Percentiles rank a stretch among this genome's conserved stretches.
These are phyloP conservation scores for Microtus pennsylvanicus DNA, from an alignment of 2,113 vertebrate species.

Conservation along the genomic window DNA sequence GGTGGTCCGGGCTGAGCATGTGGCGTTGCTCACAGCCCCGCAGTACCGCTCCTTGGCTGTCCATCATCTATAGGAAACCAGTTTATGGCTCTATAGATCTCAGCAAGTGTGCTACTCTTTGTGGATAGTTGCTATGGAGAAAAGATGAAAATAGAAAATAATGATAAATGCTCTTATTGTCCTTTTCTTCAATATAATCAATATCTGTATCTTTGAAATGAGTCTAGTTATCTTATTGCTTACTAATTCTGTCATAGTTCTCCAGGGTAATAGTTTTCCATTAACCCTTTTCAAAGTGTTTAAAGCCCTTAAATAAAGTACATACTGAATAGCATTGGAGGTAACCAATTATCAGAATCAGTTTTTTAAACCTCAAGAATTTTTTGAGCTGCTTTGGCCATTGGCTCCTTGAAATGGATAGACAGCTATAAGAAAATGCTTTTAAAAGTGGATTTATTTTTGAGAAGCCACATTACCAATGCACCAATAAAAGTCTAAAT, in stretches of 20 bases:
- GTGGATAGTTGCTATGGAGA: neutral
- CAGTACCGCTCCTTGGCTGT: slow-evolving; percentile 76
- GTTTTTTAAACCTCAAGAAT: slow-evolving; percentile 9
- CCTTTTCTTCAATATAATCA: neutral
- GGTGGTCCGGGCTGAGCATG: slow-evolving; percentile 74
- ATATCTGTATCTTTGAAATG: slow-evolving; percentile 15
- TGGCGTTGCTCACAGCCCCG: slow-evolving; percentile 78
- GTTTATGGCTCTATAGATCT: slow-evolving; percentile 74
- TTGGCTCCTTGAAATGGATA: neutral
- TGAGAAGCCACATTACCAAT: slow-evolving; percentile 13
- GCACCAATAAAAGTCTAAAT: neutral
- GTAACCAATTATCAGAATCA: neutral
- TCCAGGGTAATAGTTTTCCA: slow-evolving; percentile 8
- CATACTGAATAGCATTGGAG: neutral
- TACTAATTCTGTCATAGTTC: neutral
- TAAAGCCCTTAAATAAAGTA: slow-evolving; percentile 32
- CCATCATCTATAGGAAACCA: slow-evolving; percentile 76
- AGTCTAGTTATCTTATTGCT: neutral
- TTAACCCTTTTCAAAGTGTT: slow-evolving; percentile 20
- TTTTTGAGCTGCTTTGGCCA: neutral
- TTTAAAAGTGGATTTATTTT: neutral
- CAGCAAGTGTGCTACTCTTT: slow-evolving; percentile 40
- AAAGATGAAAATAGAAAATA: slow-evolving; percentile 27
- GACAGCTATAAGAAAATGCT: neutral
- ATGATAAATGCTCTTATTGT: neutral